Evolutionary conservation across 2,888 invertebrate genomes (phyloP).

Genomic region (Acanthoscelides obtectus): DNA sequence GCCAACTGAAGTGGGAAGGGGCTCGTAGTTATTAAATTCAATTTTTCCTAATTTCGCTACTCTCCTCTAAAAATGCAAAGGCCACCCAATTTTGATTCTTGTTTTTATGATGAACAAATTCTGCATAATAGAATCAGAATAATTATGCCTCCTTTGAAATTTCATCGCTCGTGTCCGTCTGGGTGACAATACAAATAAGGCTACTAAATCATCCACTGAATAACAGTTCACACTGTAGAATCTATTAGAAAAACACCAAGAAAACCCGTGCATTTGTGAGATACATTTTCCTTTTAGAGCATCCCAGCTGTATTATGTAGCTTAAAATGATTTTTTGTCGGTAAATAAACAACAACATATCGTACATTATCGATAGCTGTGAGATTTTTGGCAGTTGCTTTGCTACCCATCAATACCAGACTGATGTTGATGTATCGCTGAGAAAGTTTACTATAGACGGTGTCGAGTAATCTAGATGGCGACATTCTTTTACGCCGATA

Average conservation of each 20-base stretch:
- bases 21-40: too few relatives aligned
- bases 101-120: too few relatives aligned
- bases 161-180: too few relatives aligned
- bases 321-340: conserved; percentile 7
- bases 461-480: background rate
- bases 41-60: too few relatives aligned
- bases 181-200: too few relatives aligned
- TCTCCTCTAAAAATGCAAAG: too few relatives aligned
- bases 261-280: background rate
- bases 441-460: conserved; percentile 28
- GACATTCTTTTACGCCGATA: too few relatives aligned
- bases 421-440: conserved; percentile 39
- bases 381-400: conserved; percentile 47
- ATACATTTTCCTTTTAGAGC: background rate
- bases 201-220: background rate
- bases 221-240: background rate
- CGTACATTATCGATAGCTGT: conserved; percentile 30
- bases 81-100: too few relatives aligned
- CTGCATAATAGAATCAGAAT: too few relatives aligned
- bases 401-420: conserved; percentile 45
- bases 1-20: too few relatives aligned
- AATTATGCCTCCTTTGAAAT: too few relatives aligned
- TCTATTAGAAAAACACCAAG: background rate
- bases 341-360: conserved; percentile 21
- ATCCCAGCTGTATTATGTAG: background rate